Percentiles rank a stretch among this genome's conserved stretches.
Conservation (phyloP, 2,888 invertebrate genomes). For the Xestobium rufovillosum region DNA sequence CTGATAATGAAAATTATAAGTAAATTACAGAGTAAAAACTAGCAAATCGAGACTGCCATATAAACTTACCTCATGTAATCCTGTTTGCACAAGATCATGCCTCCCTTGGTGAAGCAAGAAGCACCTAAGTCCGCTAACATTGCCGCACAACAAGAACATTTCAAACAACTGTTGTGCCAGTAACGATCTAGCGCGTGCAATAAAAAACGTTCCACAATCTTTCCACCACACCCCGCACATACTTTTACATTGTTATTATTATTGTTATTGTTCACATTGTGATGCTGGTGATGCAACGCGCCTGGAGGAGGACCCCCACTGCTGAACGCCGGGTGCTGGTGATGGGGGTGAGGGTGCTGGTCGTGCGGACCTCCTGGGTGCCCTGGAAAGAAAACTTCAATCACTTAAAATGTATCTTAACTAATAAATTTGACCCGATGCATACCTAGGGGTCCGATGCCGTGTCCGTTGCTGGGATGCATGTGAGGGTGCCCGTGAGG, state of each 20-base stretch:
- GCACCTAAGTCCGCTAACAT: slow-evolving; percentile 85
- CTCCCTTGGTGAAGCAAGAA: slow-evolving; percentile 87
- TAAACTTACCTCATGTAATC: slow-evolving; percentile 85
- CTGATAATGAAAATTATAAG: too few relatives aligned
- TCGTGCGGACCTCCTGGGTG: slow-evolving; percentile 42
- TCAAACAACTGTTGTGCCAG: slow-evolving; percentile 94
- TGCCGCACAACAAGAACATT: slow-evolving; percentile 86
- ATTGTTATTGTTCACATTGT: slow-evolving; percentile 50
- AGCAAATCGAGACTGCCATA: too few relatives aligned
- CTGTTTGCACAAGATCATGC: slow-evolving; percentile 91
- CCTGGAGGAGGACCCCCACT: slow-evolving; percentile 45
- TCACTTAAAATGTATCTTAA: slow-evolving; percentile 5
- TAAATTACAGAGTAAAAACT: too few relatives aligned
- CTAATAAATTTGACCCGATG: background rate
- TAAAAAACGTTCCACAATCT: slow-evolving; percentile 86
- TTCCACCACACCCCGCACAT: slow-evolving; percentile 87
- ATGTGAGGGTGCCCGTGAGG: slow-evolving; percentile 45
- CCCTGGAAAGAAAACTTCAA: slow-evolving; percentile 28
- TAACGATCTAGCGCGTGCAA: slow-evolving; percentile 88
- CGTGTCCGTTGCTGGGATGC: slow-evolving; percentile 43
- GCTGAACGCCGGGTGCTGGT: slow-evolving; percentile 44
- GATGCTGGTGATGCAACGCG: slow-evolving; percentile 44
- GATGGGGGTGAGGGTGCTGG: slow-evolving; percentile 37
- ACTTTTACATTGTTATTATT: slow-evolving; percentile 58
- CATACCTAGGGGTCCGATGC: slow-evolving; percentile 41